These are phyloP conservation scores for Hormiphora californensis DNA, from an alignment of 37 sponge, comb jelly and placozoan species.

Conservation along the genomic window DNA sequence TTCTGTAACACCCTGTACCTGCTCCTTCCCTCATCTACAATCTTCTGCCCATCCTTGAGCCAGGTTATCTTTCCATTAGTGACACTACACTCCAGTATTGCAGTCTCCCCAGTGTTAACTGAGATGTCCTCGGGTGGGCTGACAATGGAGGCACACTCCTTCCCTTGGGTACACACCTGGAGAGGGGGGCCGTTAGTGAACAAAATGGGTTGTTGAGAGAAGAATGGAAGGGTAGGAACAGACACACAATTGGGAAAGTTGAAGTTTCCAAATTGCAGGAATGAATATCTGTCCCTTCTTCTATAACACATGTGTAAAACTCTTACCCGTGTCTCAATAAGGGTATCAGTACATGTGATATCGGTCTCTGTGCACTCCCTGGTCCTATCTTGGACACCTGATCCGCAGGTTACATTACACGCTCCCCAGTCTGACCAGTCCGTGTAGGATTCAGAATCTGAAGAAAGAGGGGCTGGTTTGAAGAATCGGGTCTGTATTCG, in stretches of 20 bases:
- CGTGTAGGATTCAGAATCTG: neutral
- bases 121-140: neutral
- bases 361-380: neutral
- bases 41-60: neutral
- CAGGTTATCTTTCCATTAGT: conserved; percentile 7
- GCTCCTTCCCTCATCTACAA: neutral
- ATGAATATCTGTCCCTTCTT: too few relatives aligned
- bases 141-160: neutral
- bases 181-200: too few relatives aligned
- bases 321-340: neutral
- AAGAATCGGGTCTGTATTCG: neutral
- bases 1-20: neutral
- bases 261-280: too few relatives aligned
- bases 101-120: conserved; percentile 1
- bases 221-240: too few relatives aligned
- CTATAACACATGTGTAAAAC: neutral
- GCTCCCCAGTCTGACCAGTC: conserved; percentile 25
- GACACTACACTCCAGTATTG: neutral
- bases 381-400: neutral
- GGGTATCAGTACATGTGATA: neutral
- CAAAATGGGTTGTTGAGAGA: too few relatives aligned
- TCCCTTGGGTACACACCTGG: too few relatives aligned
- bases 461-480: neutral
- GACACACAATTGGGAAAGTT: too few relatives aligned
- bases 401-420: conserved; percentile 18